Percentiles rank a stretch among this genome's conserved stretches.
These are phyloP conservation scores for Clivina fossor DNA, from an alignment of 2,888 invertebrate genomes.

Conservation along the genomic window DNA sequence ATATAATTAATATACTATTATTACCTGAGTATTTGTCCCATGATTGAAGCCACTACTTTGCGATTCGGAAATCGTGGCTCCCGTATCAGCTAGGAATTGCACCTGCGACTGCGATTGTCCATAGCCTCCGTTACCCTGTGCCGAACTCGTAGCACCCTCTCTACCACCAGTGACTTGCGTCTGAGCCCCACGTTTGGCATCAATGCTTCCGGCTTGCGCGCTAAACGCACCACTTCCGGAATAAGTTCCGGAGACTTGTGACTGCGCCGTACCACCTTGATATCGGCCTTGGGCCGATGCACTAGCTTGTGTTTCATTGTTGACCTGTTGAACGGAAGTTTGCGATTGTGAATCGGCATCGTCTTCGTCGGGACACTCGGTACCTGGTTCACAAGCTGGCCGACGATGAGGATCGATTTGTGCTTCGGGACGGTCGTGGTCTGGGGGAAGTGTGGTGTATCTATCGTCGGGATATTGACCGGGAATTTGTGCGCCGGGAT, in stretches of 20 bases:
- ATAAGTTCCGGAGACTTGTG: conserved; percentile 80
- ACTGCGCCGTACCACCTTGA: conserved; percentile 74
- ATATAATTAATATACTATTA: too few species aligned
- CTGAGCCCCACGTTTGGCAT: conserved; percentile 71
- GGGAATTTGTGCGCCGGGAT: conserved; percentile 30
- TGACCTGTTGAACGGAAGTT: conserved; percentile 60
- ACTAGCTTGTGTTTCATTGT: conserved; percentile 70
- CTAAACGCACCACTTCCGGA: conserved; percentile 77
- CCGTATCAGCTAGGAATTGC: conserved; percentile 72
- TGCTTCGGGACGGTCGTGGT: conserved; percentile 7
- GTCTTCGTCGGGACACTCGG: conserved; percentile 48
- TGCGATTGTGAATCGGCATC: conserved; percentile 75
- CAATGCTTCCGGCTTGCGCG: conserved; percentile 79
- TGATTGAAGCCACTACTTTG: conserved; percentile 75
- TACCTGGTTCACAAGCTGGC: conserved; percentile 32
- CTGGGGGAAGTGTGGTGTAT: too few species aligned
- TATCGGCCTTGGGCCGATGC: conserved; percentile 78
- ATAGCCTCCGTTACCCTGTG: conserved; percentile 72
- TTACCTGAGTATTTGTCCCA: conserved; percentile 78
- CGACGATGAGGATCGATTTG: conserved; percentile 22
- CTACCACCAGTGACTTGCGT: conserved; percentile 70
- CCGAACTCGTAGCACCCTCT: conserved; percentile 73
- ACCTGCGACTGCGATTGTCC: conserved; percentile 79
- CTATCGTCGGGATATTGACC: conserved; percentile 14
- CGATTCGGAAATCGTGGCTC: conserved; percentile 73